Conservation (phyloP, 2,797 vertebrate genomes). For the Karalla daura region DNA sequence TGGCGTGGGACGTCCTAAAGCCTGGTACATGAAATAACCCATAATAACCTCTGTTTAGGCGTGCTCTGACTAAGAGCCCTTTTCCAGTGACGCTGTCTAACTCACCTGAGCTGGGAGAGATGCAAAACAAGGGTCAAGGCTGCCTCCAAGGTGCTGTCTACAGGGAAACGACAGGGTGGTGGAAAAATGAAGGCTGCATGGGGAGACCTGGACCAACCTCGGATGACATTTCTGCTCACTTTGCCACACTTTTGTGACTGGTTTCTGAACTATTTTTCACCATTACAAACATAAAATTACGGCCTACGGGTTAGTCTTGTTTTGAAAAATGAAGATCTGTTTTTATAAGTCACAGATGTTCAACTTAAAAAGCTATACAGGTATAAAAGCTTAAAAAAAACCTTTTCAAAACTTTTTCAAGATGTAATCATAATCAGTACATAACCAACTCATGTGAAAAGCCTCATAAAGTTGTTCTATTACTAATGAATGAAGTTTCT, state of each 20-base stretch:
- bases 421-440: not conserved
- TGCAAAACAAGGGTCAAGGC: constrained; percentile 20
- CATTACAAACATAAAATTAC: not conserved
- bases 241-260: not conserved
- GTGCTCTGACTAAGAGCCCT: constrained; percentile 4
- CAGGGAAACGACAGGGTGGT: not conserved
- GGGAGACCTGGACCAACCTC: too few relatives aligned
- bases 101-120: constrained; percentile 28
- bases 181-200: not conserved
- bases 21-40: constrained; percentile 51
- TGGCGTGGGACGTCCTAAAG: constrained; percentile 37
- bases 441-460: not conserved
- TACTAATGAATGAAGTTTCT: not conserved
- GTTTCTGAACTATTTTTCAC: not conserved
- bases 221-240: too few relatives aligned
- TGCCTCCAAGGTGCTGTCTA: not conserved
- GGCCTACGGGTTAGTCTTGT: not conserved
- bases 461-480: not conserved
- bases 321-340: not conserved
- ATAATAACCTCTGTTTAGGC: constrained; percentile 67
- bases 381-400: too few relatives aligned
- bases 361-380: too few relatives aligned
- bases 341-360: not conserved
- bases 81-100: constrained; percentile 20
- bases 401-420: too few relatives aligned